Percentiles rank a stretch among this genome's conserved stretches.
Conservation (phyloP, 2,113 vertebrate genomes). For the Arenaria interpres region DNA sequence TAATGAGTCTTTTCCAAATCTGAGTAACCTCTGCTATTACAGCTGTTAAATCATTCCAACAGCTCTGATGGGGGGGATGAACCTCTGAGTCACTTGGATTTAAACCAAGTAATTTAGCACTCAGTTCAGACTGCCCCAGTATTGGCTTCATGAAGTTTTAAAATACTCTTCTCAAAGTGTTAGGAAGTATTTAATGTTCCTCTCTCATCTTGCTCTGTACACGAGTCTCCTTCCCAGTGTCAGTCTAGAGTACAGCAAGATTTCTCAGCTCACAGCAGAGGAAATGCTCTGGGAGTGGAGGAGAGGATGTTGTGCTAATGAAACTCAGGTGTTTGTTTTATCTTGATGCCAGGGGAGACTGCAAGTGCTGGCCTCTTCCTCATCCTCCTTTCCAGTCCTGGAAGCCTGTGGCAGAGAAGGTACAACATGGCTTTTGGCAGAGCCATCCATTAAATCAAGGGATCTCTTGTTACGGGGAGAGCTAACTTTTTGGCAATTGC, state of each 20-base stretch:
- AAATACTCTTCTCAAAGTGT: background rate
- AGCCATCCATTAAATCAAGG: background rate
- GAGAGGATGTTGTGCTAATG: background rate
- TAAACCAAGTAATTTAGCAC: background rate
- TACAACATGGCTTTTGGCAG: constrained; percentile 26
- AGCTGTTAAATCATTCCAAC: constrained; percentile 15
- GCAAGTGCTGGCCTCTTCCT: background rate
- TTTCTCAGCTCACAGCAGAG: background rate
- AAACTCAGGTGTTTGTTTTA: background rate
- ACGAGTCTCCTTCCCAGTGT: background rate
- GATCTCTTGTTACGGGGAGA: background rate
- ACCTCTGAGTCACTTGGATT: constrained; percentile 47
- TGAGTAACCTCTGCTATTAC: constrained; percentile 10
- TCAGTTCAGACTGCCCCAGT: background rate
- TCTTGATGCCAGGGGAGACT: background rate
- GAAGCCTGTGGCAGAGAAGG: background rate
- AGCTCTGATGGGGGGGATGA: background rate
- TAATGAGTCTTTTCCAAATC: background rate
- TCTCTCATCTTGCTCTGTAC: background rate
- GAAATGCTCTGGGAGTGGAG: background rate
- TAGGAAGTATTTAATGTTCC: background rate
- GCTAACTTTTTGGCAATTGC: background rate
- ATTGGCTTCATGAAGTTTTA: background rate
- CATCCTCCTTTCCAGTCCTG: background rate
- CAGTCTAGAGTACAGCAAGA: background rate